Evolutionary conservation across 2,113 vertebrate genomes (phyloP).

Genomic region (Oncorhynchus clarkii): DNA sequence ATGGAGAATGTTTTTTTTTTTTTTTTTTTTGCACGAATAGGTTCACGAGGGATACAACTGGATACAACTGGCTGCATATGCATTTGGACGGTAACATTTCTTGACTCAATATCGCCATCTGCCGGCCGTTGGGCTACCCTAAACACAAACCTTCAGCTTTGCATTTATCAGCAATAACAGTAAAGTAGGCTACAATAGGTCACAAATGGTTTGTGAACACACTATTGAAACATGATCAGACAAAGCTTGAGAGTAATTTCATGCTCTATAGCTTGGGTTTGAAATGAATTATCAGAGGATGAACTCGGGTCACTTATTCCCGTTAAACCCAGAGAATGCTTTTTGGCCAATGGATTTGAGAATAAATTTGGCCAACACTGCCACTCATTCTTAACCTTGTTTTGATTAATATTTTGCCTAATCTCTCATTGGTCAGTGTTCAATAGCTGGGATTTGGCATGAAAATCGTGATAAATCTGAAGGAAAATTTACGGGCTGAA

Average conservation of each 20-base stretch:
- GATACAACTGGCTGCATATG: too few species aligned
- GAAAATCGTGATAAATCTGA: slow-evolving; percentile 33
- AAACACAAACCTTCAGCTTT: too few species aligned
- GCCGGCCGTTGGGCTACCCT: too few species aligned
- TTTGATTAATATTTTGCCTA: slow-evolving; percentile 36
- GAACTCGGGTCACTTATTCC: background rate
- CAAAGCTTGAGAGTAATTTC: background rate
- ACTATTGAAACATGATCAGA: too few species aligned
- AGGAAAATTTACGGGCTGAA: slow-evolving; percentile 39
- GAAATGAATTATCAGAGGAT: background rate
- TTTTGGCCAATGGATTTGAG: slow-evolving; percentile 5
- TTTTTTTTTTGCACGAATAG: too few species aligned
- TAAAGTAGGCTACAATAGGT: background rate
- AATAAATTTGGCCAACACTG: slow-evolving; percentile 14
- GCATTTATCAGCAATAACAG: too few species aligned
- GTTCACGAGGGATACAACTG: too few species aligned
- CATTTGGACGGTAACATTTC: too few species aligned
- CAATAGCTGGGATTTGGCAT: slow-evolving; percentile 43
- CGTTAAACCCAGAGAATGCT: background rate
- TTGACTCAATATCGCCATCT: too few species aligned
- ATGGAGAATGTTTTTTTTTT: too few species aligned
- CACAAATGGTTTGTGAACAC: background rate
- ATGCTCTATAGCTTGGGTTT: background rate
- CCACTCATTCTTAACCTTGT: slow-evolving; percentile 30
- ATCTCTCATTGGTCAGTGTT: slow-evolving; percentile 25